phyloP scores from a whole-genome alignment of 2,888 invertebrate genomes.

The Phaedon cochleariae region DNA sequence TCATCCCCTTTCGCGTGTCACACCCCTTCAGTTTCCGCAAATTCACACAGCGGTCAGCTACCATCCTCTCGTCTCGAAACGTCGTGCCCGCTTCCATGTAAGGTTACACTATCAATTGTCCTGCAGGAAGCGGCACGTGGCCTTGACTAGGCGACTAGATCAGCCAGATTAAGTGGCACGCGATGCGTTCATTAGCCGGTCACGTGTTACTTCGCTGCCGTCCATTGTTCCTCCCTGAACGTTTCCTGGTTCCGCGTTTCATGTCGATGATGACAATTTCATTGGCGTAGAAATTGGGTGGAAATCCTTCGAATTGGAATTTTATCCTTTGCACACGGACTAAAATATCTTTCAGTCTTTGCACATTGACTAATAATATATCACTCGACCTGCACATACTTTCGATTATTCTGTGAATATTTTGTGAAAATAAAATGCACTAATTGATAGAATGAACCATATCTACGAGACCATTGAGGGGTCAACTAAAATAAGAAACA shows the following conservation, averaged over 20 bases:
- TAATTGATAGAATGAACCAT: too few species aligned
- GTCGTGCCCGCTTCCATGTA: conserved; percentile 39
- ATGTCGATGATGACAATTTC: conserved; percentile 10
- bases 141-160: conserved; percentile 51
- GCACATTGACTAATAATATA: too few species aligned
- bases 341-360: too few species aligned
- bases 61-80: conserved; percentile 24
- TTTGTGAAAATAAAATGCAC: too few species aligned
- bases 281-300: too few species aligned
- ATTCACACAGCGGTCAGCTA: conserved; percentile 32
- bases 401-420: too few species aligned
- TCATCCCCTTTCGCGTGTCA: conserved; percentile 31
- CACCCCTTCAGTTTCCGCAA: conserved; percentile 29
- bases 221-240: conserved; percentile 21
- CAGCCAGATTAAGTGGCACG: conserved; percentile 54
- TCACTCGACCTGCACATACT: too few species aligned
- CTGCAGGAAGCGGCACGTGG: conserved; percentile 53
- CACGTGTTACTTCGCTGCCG: conserved; percentile 47
- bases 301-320: too few species aligned
- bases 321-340: too few species aligned
- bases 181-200: conserved; percentile 54
- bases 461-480: too few species aligned
- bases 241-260: conserved; percentile 17
- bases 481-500: too few species aligned
- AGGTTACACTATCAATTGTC: conserved; percentile 54